Percentiles rank a stretch among this genome's conserved stretches.
These are phyloP conservation scores for Hermatobates lingyangjiaoensis DNA, from an alignment of 1,140 invertebrate genomes.

Conservation along the genomic window DNA sequence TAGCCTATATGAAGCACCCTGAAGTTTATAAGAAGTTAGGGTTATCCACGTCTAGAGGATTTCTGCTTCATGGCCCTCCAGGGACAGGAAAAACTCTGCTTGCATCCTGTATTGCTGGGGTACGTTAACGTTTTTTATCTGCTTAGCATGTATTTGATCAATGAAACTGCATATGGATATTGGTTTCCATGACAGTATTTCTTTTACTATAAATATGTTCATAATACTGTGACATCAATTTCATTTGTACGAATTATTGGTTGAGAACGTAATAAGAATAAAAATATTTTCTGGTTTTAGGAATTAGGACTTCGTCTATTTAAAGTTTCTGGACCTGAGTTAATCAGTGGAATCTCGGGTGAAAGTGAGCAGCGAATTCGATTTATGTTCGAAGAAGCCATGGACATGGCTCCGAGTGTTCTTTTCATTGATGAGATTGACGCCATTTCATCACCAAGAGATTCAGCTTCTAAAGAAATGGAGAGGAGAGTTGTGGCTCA, in stretches of 20 bases:
- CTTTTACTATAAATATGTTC: no score
- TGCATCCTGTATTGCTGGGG: slow-evolving; percentile 81
- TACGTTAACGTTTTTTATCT: no score
- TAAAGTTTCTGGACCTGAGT: slow-evolving; percentile 72
- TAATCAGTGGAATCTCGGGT: slow-evolving; percentile 86
- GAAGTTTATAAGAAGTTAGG: slow-evolving; percentile 46
- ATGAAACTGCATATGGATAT: no score
- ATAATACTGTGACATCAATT: no score
- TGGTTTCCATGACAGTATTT: no score
- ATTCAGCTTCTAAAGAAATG: slow-evolving; percentile 83
- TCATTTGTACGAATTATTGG: not conserved
- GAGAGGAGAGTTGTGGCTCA: slow-evolving; percentile 87
- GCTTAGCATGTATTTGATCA: no score
- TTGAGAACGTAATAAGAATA: not conserved
- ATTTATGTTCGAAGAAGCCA: slow-evolving; percentile 73
- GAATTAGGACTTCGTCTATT: slow-evolving; percentile 55
- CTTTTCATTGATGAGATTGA: slow-evolving; percentile 93
- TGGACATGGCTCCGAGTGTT: slow-evolving; percentile 53
- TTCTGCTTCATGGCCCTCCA: slow-evolving; percentile 77
- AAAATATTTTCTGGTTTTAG: slow-evolving; percentile 21
- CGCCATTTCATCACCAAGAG: slow-evolving; percentile 66
- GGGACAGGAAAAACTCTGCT: slow-evolving; percentile 85
- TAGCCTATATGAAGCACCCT: slow-evolving; percentile 17
- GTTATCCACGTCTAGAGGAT: slow-evolving; percentile 60
- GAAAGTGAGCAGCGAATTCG: slow-evolving; percentile 87